Percentiles rank a stretch among this genome's conserved stretches.
phyloP scores from a whole-genome alignment of 1,140 invertebrate genomes.

The Penaeus japonicus region DNA sequence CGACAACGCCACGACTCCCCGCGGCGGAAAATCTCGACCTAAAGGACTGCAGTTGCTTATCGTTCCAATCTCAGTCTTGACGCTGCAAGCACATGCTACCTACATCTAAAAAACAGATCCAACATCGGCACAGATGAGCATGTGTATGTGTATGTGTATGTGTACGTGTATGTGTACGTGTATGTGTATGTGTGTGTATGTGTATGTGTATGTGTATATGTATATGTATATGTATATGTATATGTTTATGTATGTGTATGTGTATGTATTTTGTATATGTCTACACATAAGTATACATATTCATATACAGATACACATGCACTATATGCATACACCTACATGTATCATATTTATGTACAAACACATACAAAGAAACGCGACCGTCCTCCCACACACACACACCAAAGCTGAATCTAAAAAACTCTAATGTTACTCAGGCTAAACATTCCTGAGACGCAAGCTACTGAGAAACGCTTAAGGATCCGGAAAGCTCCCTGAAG shows the following conservation, averaged over 20 bases:
- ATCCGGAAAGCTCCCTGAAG: too few species aligned
- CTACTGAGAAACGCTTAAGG: too few species aligned
- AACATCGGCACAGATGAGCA: too few species aligned
- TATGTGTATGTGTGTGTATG: background rate
- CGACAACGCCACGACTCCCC: too few species aligned
- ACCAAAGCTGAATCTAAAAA: background rate
- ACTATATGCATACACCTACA: background rate
- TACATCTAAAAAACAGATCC: too few species aligned
- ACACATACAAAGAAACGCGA: background rate
- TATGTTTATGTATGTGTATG: background rate
- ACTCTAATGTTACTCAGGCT: too few species aligned
- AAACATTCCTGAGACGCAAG: too few species aligned
- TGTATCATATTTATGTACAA: background rate
- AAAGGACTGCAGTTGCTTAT: too few species aligned
- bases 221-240: background rate
- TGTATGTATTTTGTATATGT: background rate
- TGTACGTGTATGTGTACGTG: conserved; percentile 14
- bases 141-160: background rate
- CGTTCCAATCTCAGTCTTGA: too few species aligned
- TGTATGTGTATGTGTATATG: background rate
- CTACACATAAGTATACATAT: background rate
- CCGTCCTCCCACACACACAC: background rate
- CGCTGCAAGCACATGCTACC: too few species aligned
- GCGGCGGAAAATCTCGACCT: too few species aligned
- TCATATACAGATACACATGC: background rate